Evolutionary conservation across 2,113 vertebrate species (phyloP).

Genomic region (Onychostruthus taczanowskii): DNA sequence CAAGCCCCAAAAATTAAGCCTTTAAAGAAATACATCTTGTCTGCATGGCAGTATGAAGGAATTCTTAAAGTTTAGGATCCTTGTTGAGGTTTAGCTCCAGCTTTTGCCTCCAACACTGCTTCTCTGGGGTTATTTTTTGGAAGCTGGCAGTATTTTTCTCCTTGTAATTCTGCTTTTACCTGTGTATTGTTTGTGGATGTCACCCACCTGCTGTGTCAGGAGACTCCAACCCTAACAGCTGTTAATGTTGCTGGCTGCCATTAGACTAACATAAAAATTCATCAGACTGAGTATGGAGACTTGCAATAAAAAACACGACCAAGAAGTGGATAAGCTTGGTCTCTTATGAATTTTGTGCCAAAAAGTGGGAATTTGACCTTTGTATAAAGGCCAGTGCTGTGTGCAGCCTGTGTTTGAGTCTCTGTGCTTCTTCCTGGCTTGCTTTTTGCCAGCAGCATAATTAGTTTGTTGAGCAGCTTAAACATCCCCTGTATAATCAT

Average conservation of each 20-base stretch:
- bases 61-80: not conserved
- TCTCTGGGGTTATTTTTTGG: not conserved
- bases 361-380: not conserved
- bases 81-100: not conserved
- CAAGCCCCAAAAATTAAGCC: not conserved
- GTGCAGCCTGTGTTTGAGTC: not conserved
- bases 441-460: not conserved
- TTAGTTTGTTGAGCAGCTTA: not conserved
- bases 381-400: not conserved
- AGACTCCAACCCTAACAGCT: not conserved
- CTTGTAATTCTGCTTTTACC: not conserved
- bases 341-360: not conserved
- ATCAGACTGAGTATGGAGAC: not conserved
- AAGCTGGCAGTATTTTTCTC: not conserved
- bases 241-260: not conserved
- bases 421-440: not conserved
- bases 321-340: not conserved
- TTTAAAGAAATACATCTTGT: not conserved
- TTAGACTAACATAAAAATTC: not conserved
- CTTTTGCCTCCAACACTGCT: rapidly evolving
- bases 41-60: not conserved
- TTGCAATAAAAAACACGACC: not conserved
- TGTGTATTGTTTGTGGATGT: not conserved
- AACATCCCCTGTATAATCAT: not conserved
- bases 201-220: not conserved